Evolutionary conservation across 2,797 vertebrate genomes (phyloP), one percentile per base, ranked within the genome.

Genomic region (Trachops cirrhosus): DNA sequence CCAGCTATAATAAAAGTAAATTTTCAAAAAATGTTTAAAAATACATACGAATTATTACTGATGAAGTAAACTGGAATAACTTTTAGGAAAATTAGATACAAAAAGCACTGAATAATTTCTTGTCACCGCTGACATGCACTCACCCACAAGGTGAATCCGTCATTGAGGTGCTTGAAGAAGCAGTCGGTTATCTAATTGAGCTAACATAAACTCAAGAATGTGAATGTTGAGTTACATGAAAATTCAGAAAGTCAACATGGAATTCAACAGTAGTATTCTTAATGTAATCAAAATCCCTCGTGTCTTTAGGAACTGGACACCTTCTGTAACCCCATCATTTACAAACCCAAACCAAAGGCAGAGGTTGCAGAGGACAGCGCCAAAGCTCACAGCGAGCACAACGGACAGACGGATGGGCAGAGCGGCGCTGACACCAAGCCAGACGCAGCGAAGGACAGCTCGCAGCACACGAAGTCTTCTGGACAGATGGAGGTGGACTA

Each of bases 401-500:
- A 99, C 0, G 99, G 99, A 94, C 99, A 99, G 4, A 96, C 99
- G 97, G 98, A 98, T 0, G 98, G 98, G 96, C 98, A 98, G 97
- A 98, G 98, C 19, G 91, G 98, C 64, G 50, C 98, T 88, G 99
- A 99, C 57, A 97, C 97, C 52, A 99, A 99, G 94, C 97, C 98
- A 8, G 99, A 99, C 5, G n/a, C 98, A 73, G 98, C 98, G 16
- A 98, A 98, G 97, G 98, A 98, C 95, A 97, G 67, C 95, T 98
- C 97, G 89, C 99, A 99, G 98, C 99, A 99, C 91, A 97, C 98
- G 71, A 99, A 99, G 96, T 98, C 99, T 68, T 97, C 98, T 0
- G 99, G 99, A 97, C 99, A 99, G 97, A 99, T 99, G 99, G 99
- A 99, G 97, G 98, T 99, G 98, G 99, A 99, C 98, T 99, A 99